Conservation (phyloP, 2,113 vertebrate species). For the Tragelaphus buxtoni region DNA sequence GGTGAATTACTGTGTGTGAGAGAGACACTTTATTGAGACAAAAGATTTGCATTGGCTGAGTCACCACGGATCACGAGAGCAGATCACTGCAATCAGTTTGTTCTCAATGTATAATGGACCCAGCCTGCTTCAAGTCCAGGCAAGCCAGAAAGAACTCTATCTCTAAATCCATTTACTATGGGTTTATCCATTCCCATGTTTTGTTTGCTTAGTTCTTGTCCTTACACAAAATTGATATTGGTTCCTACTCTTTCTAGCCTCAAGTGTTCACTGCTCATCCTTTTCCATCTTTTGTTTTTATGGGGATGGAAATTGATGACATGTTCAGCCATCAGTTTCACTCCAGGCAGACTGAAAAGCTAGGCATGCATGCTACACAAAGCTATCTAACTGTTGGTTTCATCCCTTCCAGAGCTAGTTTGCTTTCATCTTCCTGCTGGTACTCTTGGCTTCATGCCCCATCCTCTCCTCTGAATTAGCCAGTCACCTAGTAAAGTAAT, state of each 20-base stretch:
- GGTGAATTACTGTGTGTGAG: neutral
- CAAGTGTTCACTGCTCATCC: neutral
- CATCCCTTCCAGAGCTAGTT: neutral
- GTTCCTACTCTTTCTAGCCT: neutral
- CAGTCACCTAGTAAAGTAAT: neutral
- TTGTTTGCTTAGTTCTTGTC: neutral
- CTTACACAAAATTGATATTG: neutral
- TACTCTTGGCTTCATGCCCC: accelerated
- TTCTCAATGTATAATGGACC: neutral
- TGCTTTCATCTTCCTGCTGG: neutral
- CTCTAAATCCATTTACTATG: neutral
- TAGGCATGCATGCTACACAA: accelerated
- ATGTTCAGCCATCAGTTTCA: accelerated
- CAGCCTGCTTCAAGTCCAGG: neutral
- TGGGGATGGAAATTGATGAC: neutral
- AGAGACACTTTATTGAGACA: neutral
- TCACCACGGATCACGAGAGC: neutral
- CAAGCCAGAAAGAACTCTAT: neutral
- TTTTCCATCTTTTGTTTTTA: neutral
- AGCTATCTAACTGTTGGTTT: neutral
- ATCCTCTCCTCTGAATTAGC: neutral
- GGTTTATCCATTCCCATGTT: too few species aligned
- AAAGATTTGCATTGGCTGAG: neutral
- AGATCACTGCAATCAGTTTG: neutral
- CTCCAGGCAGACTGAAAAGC: neutral